These are phyloP conservation scores for Nymphalis io DNA, from an alignment of 1,140 invertebrate genomes.

Conservation along the genomic window DNA sequence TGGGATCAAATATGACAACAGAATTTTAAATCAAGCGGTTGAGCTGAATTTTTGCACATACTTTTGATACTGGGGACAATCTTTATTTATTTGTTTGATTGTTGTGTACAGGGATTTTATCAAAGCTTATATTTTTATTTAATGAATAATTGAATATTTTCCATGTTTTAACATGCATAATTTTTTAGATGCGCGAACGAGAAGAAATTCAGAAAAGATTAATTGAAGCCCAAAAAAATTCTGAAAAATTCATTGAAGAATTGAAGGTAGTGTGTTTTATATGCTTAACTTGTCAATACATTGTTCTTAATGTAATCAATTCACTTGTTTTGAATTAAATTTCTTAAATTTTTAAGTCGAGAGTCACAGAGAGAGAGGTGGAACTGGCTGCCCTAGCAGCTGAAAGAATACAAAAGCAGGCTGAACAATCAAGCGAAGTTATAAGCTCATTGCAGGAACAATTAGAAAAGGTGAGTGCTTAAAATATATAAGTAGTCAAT, in stretches of 20 bases:
- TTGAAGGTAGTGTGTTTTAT: conserved; percentile 49
- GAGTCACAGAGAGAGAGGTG: conserved; percentile 55
- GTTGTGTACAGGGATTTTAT: no score
- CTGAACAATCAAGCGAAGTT: conserved; percentile 63
- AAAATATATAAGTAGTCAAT: not conserved
- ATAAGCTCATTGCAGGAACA: conserved; percentile 65
- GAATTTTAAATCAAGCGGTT: no score
- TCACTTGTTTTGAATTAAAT: not conserved
- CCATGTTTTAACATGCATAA: not conserved
- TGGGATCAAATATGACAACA: no score
- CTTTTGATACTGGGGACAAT: no score
- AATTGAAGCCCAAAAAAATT: conserved; percentile 55
- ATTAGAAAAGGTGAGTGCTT: conserved; percentile 55
- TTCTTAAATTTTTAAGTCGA: conserved; percentile 39
- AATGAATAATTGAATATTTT: no score
- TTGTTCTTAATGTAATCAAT: not conserved
- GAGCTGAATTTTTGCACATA: no score
- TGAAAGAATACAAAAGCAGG: conserved; percentile 64
- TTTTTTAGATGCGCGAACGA: conserved; percentile 70
- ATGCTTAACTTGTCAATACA: no score
- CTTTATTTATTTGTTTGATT: no score
- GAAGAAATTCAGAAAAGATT: conserved; percentile 75
- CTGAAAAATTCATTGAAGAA: conserved; percentile 54
- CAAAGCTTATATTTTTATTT: no score
- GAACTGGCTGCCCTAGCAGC: conserved; percentile 62